phyloP scores from a whole-genome alignment of 2,888 invertebrate species.

The Drosophila kanekoi region DNA sequence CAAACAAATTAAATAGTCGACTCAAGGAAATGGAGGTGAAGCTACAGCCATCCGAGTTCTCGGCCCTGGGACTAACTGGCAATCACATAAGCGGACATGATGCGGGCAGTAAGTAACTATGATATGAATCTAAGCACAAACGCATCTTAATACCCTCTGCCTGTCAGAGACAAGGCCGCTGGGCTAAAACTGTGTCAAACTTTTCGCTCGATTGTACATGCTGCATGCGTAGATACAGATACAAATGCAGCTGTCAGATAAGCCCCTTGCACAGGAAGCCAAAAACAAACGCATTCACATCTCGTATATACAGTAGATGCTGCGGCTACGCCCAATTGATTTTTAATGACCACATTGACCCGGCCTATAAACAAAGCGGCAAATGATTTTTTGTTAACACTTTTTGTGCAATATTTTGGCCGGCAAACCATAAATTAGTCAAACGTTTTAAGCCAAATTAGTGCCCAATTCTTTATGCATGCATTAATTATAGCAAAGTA shows the following conservation, averaged over 20 bases:
- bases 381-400: conserved; percentile 55
- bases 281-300: background rate
- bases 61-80: conserved; percentile 84
- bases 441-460: conserved; percentile 68
- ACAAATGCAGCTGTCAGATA: conserved; percentile 43
- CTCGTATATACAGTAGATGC: background rate
- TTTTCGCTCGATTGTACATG: conserved; percentile 52
- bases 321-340: conserved; percentile 70
- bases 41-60: conserved; percentile 88
- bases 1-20: conserved; percentile 92
- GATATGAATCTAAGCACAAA: conserved; percentile 37
- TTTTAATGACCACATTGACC: conserved; percentile 75
- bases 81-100: conserved; percentile 83
- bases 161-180: conserved; percentile 37
- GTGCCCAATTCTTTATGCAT: conserved; percentile 53
- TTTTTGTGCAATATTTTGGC: conserved; percentile 39
- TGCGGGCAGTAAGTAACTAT: conserved; percentile 82
- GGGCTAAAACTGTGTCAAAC: conserved; percentile 48
- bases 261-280: conserved; percentile 22
- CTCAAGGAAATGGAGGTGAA: conserved; percentile 92
- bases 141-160: conserved; percentile 11
- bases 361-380: conserved; percentile 34
- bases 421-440: conserved; percentile 65
- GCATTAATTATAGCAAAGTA: conserved; percentile 52
- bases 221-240: conserved; percentile 42